These are phyloP conservation scores for Trichopria drosophilae DNA, from an alignment of 2,888 invertebrate genomes.

Conservation along the genomic window DNA sequence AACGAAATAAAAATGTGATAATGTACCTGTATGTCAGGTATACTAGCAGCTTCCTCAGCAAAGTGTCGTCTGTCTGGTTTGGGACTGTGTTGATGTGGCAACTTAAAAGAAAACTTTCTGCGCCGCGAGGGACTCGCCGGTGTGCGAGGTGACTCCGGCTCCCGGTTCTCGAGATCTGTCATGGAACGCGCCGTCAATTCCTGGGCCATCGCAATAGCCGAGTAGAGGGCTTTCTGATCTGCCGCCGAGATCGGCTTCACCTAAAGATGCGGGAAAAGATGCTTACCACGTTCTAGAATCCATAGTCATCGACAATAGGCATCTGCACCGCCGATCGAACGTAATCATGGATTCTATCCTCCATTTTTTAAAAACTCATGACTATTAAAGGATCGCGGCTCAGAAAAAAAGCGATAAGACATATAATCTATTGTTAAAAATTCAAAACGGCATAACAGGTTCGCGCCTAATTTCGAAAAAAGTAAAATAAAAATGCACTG, in stretches of 20 bases:
- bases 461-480: constrained; percentile 29
- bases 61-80: constrained; percentile 81
- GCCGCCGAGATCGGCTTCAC: constrained; percentile 93
- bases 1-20: constrained; percentile 40
- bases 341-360: constrained; percentile 34
- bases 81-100: constrained; percentile 67
- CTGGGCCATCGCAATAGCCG: constrained; percentile 90
- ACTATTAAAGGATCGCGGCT: constrained; percentile 1
- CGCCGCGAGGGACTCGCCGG: constrained; percentile 64
- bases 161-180: constrained; percentile 56
- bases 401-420: constrained; percentile 12
- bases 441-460: constrained; percentile 4
- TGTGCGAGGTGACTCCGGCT: constrained; percentile 57
- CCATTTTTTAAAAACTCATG: neutral
- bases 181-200: constrained; percentile 74
- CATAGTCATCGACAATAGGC: constrained; percentile 37
- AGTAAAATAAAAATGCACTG: constrained; percentile 44
- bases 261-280: too few species aligned
- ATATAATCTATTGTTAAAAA: neutral
- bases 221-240: constrained; percentile 87
- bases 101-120: constrained; percentile 78
- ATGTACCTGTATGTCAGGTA: constrained; percentile 85
- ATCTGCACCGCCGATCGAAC: constrained; percentile 4
- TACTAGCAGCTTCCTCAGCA: constrained; percentile 83
- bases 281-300: too few species aligned